Base-by-base conservation (phyloP, 2,797 vertebrate species). In the Cryptoprocta ferox region DNA sequence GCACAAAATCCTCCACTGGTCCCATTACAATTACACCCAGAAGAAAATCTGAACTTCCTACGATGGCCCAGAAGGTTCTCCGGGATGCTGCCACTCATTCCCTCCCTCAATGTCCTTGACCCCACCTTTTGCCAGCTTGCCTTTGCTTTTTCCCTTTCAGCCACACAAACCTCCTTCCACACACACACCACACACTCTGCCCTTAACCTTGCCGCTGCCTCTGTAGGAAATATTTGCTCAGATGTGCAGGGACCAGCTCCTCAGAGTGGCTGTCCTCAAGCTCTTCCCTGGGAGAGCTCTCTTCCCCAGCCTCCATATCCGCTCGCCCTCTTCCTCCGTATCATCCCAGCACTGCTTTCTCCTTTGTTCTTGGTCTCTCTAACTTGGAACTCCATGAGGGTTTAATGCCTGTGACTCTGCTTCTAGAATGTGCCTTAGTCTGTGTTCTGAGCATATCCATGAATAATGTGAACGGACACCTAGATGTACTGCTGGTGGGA, bases 81-180 rank as follows among this genome's bases (percentile, higher is more conserved):
- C 16, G 32, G 66, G 16, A 9, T 73, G 66, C 24, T 16, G 28
- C 66, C 14, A 8, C 12, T 24, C 71, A 1, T 10, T 5, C 42
- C 53, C 6, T 65, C 42, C 42, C 28, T 12, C 1, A 0, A 18
- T 0, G 26, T 71, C 42, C 48, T 3, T 0, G 70, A 28, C 16
- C 0, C 11, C 16, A 1, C 19, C 6, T 18, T 6, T 56, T 24
- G 39, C 28, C 7, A 6, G 18, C n/a, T 18, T 30, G 0, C 21
- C 42, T 45, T 50, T 30, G 28, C 32, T 39, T 4, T 32, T 18
- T 80, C 15, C 32, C 82, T 26, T 30, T 21, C 19, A 56, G 42
- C 37, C 8, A 9, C 21, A 4, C 0, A 0, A 48, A 30, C 28
- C 28, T 50, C 45, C 50, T 32, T 59, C 56, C 21, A 59, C 21